These are phyloP conservation scores for Eulemur macaco DNA, from an alignment of 2,113 vertebrate species.

Conservation along the genomic window DNA sequence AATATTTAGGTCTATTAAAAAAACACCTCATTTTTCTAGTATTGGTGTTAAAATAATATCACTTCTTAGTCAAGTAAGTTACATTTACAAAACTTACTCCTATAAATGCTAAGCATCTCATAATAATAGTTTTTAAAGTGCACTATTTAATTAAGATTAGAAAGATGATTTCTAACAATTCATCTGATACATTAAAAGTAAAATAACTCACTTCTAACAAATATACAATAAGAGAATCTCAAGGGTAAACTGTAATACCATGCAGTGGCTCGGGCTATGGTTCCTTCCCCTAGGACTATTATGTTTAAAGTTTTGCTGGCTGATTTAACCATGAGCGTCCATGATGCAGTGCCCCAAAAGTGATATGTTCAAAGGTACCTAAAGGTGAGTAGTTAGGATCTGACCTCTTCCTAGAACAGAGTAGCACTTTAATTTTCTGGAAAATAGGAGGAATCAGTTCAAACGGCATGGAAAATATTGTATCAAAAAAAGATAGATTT, in stretches of 20 bases:
- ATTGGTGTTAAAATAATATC: not conserved
- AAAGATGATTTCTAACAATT: not conserved
- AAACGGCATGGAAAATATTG: not conserved
- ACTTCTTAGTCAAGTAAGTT: not conserved
- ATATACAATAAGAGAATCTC: not conserved
- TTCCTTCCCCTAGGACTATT: not conserved
- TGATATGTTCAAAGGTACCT: not conserved
- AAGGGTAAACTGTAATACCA: not conserved
- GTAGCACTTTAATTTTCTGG: not conserved
- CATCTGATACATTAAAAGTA: not conserved
- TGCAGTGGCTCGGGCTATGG: rapidly evolving
- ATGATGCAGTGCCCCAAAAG: not conserved
- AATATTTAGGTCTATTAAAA: not conserved
- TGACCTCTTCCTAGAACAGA: not conserved
- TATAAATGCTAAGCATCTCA: not conserved
- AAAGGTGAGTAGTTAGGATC: not conserved
- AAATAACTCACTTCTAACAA: not conserved
- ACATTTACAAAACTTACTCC: not conserved
- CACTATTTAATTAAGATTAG: not conserved
- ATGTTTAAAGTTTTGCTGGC: not conserved
- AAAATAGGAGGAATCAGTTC: not conserved
- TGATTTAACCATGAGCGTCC: not conserved
- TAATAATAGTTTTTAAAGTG: not conserved
- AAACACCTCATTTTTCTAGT: not conserved
- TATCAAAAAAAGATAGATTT: not conserved